These are phyloP conservation scores for Cheiracanthium punctorium DNA, from an alignment of 2,888 invertebrate species.

Conservation along the genomic window DNA sequence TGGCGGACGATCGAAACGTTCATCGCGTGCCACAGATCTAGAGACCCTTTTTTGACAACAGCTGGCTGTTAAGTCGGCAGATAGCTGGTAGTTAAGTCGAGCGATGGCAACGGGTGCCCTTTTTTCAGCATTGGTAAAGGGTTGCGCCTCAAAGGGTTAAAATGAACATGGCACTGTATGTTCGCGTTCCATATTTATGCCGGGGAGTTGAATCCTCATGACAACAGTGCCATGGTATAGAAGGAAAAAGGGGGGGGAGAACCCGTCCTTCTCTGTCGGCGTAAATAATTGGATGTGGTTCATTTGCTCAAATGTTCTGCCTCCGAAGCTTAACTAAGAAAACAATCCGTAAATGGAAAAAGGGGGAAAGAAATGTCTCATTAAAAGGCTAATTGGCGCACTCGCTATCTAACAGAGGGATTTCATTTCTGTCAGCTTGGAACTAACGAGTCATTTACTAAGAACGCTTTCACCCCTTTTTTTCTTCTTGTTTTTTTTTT, in stretches of 20 bases:
- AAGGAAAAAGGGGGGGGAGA: conserved; percentile 20
- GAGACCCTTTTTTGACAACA: too few relatives aligned
- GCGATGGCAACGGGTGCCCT: too few relatives aligned
- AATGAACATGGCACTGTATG: too few relatives aligned
- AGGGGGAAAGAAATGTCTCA: conserved; percentile 32
- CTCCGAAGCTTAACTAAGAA: conserved; percentile 50
- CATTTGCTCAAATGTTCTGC: conserved; percentile 67
- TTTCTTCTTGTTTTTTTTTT: too few relatives aligned
- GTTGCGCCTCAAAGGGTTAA: too few relatives aligned
- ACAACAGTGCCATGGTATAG: background rate
- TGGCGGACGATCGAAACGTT: too few relatives aligned
- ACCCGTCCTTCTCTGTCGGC: conserved; percentile 23
- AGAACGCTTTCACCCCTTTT: background rate
- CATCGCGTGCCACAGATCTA: too few relatives aligned
- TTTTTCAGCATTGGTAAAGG: too few relatives aligned
- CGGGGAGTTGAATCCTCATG: too few relatives aligned
- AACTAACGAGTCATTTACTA: background rate
- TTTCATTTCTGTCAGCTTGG: background rate
- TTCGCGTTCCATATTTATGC: too few relatives aligned
- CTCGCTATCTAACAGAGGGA: conserved; percentile 14
- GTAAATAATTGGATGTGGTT: conserved; percentile 65
- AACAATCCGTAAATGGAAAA: conserved; percentile 38
- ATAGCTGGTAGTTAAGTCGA: too few relatives aligned
- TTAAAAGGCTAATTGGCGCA: conserved; percentile 65
- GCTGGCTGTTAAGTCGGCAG: too few relatives aligned